Evolutionary conservation across 2,888 invertebrate species (phyloP).

Genomic region (Meganola albula): DNA sequence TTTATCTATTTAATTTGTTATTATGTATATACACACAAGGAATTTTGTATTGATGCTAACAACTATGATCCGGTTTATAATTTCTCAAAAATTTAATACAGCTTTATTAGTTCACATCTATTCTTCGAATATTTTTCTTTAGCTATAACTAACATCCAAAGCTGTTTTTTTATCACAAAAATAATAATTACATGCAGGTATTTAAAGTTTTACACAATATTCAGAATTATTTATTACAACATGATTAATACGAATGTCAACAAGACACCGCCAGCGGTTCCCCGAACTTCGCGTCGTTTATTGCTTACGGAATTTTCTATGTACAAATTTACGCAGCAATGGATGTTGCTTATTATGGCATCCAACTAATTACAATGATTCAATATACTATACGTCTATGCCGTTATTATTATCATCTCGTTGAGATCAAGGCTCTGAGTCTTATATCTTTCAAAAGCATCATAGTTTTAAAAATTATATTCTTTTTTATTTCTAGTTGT

Average conservation of each 20-base stretch:
- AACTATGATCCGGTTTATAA: conserved; percentile 36
- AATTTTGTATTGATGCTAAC: conserved; percentile 42
- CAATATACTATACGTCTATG: conserved; percentile 41
- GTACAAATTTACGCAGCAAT: too few relatives aligned
- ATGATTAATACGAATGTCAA: conserved; percentile 37
- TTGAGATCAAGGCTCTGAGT: conserved; percentile 66
- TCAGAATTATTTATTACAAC: conserved; percentile 31
- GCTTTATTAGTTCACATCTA: conserved; percentile 14
- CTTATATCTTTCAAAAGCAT: conserved; percentile 52
- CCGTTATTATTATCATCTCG: conserved; percentile 49
- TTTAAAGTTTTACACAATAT: conserved; percentile 25
- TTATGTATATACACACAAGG: conserved; percentile 51
- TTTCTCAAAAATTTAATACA: conserved; percentile 24
- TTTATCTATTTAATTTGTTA: conserved; percentile 52
- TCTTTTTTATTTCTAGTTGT: conserved; percentile 51
- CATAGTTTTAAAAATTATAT: conserved; percentile 50
- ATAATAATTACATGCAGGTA: conserved; percentile 42
- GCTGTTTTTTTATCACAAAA: conserved; percentile 33
- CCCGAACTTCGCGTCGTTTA: conserved; percentile 13
- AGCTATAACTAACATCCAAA: conserved; percentile 39
- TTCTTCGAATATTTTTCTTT: conserved; percentile 14
- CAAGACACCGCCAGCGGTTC: conserved; percentile 61
- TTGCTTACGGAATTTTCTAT: conserved; percentile 19
- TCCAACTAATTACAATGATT: conserved; percentile 1
- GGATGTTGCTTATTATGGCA: too few relatives aligned